Percentiles rank a stretch among this genome's conserved stretches.
Evolutionary conservation across 2,113 vertebrate genomes (phyloP).

Genomic region (Pterocles gutturalis): DNA sequence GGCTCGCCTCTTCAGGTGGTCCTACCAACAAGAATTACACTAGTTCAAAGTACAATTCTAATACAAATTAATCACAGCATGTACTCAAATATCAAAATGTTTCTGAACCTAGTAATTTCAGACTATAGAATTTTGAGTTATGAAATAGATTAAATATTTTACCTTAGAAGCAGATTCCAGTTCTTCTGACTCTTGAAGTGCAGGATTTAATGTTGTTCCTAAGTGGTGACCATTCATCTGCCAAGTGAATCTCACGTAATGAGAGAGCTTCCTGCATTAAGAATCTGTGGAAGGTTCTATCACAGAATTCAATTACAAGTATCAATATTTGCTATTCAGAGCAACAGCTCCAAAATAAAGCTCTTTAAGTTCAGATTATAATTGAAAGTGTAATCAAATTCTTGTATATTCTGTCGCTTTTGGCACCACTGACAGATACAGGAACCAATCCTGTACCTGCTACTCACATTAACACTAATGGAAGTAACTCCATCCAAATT

Average conservation of each 20-base stretch:
- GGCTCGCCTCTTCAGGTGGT: background rate
- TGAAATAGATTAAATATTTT: constrained; percentile 42
- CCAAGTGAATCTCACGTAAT: constrained; percentile 80
- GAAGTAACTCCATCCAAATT: constrained; percentile 50
- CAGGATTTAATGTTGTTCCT: constrained; percentile 79
- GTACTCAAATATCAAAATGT: constrained; percentile 14
- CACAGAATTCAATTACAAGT: constrained; percentile 58
- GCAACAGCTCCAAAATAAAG: constrained; percentile 47
- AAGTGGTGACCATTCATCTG: constrained; percentile 81
- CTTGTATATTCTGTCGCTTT: constrained; percentile 28
- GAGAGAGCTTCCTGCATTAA: constrained; percentile 79
- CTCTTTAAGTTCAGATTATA: constrained; percentile 65
- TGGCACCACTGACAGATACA: constrained; percentile 18
- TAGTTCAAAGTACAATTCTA: background rate
- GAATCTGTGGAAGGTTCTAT: constrained; percentile 32
- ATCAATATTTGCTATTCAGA: constrained; percentile 60
- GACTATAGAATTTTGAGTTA: constrained; percentile 26
- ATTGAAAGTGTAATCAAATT: constrained; percentile 57
- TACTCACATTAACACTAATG: constrained; percentile 15
- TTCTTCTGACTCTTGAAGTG: constrained; percentile 82
- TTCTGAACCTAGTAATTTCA: constrained; percentile 36
- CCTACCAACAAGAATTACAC: background rate
- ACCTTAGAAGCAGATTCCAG: constrained; percentile 81
- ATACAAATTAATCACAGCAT: constrained; percentile 31
- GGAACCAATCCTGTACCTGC: constrained; percentile 44